Evolutionary conservation across 23 tunicate species (phyloP).

Genomic region (Ciona savignyi): DNA sequence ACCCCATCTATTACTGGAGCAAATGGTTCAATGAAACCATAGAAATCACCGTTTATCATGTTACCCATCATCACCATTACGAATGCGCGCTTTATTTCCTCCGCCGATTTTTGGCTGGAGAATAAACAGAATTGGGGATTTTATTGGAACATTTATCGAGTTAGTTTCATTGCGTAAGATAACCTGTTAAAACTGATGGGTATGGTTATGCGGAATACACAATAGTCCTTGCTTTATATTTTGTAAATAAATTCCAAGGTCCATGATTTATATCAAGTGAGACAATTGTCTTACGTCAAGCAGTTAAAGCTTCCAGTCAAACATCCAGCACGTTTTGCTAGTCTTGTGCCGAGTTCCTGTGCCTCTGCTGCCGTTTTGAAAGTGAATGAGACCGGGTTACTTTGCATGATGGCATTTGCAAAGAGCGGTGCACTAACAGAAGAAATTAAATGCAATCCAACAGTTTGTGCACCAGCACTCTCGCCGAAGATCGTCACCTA

Average conservation of each 20-base stretch:
- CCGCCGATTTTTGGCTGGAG: conserved; percentile 46
- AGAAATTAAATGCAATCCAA: conserved; percentile 55
- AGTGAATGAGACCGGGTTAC: conserved; percentile 62
- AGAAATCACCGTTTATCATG: conserved; percentile 40
- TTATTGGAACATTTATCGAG: too few species aligned
- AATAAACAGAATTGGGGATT: not conserved
- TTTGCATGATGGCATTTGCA: conserved; percentile 48
- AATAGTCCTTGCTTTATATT: not conserved
- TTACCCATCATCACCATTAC: conserved; percentile 53
- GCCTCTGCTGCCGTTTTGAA: conserved; percentile 46
- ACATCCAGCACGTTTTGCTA: conserved; percentile 57
- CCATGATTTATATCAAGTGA: not conserved
- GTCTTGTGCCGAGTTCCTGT: conserved; percentile 22
- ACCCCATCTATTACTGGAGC: conserved; percentile 78
- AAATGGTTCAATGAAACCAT: conserved; percentile 67
- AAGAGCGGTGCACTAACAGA: conserved; percentile 54
- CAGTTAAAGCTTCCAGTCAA: conserved; percentile 55
- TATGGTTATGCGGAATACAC: too few species aligned
- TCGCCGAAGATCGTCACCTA: conserved; percentile 74
- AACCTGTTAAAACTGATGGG: too few species aligned
- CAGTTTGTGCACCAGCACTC: conserved; percentile 76
- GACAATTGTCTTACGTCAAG: conserved; percentile 16
- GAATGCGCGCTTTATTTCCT: conserved; percentile 46
- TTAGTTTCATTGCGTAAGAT: too few species aligned
- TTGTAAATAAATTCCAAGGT: not conserved